phyloP scores from a whole-genome alignment of 1,140 invertebrate species.

The Saccostrea cuccullata region DNA sequence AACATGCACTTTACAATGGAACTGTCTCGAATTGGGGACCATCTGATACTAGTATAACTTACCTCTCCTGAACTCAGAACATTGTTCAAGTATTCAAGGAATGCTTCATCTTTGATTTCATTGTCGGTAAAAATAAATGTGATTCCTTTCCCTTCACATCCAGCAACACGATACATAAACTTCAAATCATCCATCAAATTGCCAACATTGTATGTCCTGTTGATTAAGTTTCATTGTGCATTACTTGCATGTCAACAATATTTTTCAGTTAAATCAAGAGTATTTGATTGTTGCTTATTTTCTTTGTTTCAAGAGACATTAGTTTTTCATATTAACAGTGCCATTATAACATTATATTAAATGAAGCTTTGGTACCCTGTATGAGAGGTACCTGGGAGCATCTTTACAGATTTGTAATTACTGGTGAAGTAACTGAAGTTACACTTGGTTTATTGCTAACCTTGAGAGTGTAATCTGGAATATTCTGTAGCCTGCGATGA shows the following conservation, averaged over 20 bases:
- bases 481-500: conserved; percentile 75
- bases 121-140: conserved; percentile 98
- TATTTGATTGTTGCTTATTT: too few species aligned
- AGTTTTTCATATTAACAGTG: too few species aligned
- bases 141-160: conserved; percentile 96
- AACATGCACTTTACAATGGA: too few species aligned
- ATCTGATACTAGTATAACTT: not conserved
- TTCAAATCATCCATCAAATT: conserved; percentile 98
- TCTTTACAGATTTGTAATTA: too few species aligned
- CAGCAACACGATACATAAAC: conserved; percentile 91
- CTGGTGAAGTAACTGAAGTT: too few species aligned
- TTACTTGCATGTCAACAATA: too few species aligned
- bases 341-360: too few species aligned
- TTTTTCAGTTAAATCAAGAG: too few species aligned
- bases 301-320: too few species aligned
- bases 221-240: conserved; percentile 71
- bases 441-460: conserved; percentile 76
- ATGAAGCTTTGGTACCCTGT: too few species aligned
- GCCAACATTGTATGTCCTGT: conserved; percentile 93
- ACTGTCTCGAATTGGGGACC: too few species aligned
- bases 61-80: conserved; percentile 91
- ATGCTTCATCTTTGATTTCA: conserved; percentile 98
- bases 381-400: too few species aligned
- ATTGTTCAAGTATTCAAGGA: conserved; percentile 97
- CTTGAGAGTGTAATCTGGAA: conserved; percentile 90